These are phyloP conservation scores for Lineus longissimus DNA, from an alignment of 1,140 invertebrate species.

Conservation along the genomic window DNA sequence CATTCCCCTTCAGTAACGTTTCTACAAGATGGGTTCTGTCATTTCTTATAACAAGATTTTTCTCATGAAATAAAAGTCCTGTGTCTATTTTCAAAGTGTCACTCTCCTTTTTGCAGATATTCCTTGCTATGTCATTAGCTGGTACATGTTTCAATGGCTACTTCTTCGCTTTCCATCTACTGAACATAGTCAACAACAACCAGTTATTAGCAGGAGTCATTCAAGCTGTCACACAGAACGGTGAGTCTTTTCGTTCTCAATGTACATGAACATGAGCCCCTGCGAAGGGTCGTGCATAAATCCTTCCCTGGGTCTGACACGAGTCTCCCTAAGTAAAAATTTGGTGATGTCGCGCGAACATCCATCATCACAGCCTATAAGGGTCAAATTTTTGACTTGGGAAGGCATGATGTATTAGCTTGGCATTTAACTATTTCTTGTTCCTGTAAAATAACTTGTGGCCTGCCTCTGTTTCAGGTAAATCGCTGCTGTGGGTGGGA, in stretches of 20 bases:
- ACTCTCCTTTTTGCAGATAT: constrained; percentile 34
- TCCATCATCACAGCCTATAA: no score
- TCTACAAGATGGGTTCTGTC: no score
- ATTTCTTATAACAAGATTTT: no score
- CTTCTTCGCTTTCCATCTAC: constrained; percentile 54
- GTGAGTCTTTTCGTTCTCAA: constrained; percentile 24
- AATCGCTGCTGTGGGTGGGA: constrained; percentile 52
- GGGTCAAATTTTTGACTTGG: no score
- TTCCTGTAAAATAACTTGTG: not conserved
- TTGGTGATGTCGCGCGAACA: no score
- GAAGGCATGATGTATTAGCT: no score
- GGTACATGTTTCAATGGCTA: constrained; percentile 50
- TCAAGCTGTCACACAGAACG: constrained; percentile 52
- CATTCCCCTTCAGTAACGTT: no score
- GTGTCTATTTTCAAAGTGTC: not conserved
- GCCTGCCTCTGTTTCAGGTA: constrained; percentile 32
- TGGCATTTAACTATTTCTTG: not conserved
- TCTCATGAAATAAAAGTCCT: no score
- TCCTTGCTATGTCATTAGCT: constrained; percentile 45
- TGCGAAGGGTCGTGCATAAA: no score
- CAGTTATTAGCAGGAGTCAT: constrained; percentile 51
- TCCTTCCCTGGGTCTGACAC: no score
- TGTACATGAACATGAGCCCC: not conserved
- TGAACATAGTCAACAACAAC: constrained; percentile 54
- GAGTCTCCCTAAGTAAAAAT: no score